These are phyloP conservation scores for Mythimna lalbum DNA, from an alignment of 2,888 invertebrate species.

Conservation along the genomic window DNA sequence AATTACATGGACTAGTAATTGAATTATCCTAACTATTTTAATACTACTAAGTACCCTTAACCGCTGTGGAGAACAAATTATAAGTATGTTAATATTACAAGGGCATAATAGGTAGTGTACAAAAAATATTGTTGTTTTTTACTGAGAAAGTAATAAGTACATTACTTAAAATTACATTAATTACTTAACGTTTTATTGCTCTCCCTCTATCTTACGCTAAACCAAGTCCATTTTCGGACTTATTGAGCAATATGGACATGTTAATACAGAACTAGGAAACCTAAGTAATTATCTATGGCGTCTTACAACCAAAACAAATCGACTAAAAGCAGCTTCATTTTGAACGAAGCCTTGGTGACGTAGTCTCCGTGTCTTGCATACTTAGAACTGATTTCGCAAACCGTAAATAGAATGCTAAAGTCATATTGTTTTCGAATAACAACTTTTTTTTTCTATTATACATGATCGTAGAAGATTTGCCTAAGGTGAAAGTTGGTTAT, in stretches of 20 bases:
- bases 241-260: conserved; percentile 90
- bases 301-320: conserved; percentile 58
- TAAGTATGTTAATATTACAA: conserved; percentile 74
- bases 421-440: not conserved
- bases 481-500: not conserved
- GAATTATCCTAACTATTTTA: conserved; percentile 88
- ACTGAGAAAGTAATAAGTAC: conserved; percentile 79
- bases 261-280: conserved; percentile 79
- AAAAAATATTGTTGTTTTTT: conserved; percentile 75
- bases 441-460: conserved; percentile 3
- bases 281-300: conserved; percentile 68
- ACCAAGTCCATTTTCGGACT: conserved; percentile 81
- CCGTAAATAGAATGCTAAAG: conserved; percentile 21
- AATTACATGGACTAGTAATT: conserved; percentile 90
- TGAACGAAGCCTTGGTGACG: conserved; percentile 46
- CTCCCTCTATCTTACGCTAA: conserved; percentile 85
- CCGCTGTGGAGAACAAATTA: conserved; percentile 88
- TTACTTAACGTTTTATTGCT: conserved; percentile 83
- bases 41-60: conserved; percentile 86
- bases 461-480: not conserved
- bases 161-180: conserved; percentile 79
- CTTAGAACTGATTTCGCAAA: conserved; percentile 33
- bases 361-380: conserved; percentile 20
- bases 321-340: conserved; percentile 51
- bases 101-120: conserved; percentile 76